Conservation (phyloP, 2,888 invertebrate species). For the Matsumyia berberina region DNA sequence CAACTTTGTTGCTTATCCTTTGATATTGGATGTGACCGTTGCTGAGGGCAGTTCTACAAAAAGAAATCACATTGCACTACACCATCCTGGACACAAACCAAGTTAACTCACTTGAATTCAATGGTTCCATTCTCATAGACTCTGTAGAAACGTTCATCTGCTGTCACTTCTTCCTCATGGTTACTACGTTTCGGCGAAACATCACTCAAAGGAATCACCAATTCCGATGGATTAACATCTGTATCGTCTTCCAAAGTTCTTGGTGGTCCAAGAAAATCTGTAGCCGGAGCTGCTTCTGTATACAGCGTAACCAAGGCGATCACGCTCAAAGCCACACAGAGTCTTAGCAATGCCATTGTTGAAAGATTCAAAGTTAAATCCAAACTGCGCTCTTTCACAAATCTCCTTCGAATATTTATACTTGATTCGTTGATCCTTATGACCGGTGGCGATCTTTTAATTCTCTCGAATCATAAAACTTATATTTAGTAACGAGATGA, state of each 20-base stretch:
- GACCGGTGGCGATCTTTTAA: background rate
- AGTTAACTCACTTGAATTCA: conserved; percentile 62
- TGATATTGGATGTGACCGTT: conserved; percentile 70
- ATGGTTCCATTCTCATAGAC: conserved; percentile 56
- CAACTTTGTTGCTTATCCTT: conserved; percentile 58
- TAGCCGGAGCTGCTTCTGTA: conserved; percentile 48
- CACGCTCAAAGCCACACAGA: conserved; percentile 28
- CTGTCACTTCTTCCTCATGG: conserved; percentile 1
- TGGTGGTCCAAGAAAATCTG: conserved; percentile 33
- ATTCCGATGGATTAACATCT: conserved; percentile 20
- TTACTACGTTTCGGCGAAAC: background rate
- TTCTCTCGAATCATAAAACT: conserved; percentile 29
- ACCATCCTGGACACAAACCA: no score
- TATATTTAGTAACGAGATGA: conserved; percentile 47
- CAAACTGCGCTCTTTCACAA: conserved; percentile 57
- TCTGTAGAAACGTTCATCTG: conserved; percentile 53
- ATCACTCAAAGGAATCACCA: background rate
- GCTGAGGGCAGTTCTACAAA: conserved; percentile 56
- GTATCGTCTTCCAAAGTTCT: conserved; percentile 38
- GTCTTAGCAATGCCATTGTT: conserved; percentile 41
- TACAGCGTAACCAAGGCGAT: conserved; percentile 10
- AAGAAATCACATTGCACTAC: no score
- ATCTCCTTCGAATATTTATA: conserved; percentile 69
- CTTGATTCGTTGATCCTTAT: conserved; percentile 33
- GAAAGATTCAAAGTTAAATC: conserved; percentile 39